phyloP scores from a whole-genome alignment of 2,797 vertebrate species.

The Falco biarmicus region DNA sequence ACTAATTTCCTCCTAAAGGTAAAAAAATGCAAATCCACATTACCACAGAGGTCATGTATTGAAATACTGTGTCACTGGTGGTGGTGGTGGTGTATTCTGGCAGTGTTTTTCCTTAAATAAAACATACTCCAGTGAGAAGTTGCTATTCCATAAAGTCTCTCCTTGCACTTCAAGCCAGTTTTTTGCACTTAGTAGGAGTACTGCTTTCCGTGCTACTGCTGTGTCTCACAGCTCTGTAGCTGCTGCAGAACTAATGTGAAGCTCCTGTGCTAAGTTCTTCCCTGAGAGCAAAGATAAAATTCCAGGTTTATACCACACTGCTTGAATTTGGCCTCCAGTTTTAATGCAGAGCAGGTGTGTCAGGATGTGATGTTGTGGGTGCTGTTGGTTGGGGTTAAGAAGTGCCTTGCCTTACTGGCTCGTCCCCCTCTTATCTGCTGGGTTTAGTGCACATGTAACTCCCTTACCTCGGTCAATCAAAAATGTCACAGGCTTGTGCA shows the following conservation, averaged over 20 bases:
- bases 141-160: not conserved
- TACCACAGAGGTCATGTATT: not conserved
- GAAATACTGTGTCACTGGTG: not conserved
- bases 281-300: not conserved
- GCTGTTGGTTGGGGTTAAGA: not conserved
- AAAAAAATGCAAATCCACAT: not conserved
- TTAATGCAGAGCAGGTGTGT: not conserved
- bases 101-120: not conserved
- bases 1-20: not conserved
- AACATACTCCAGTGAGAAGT: not conserved
- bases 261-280: not conserved
- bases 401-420: not conserved
- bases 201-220: not conserved
- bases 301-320: not conserved
- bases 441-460: rapidly evolving
- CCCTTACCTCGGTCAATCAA: not conserved
- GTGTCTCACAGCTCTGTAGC: not conserved
- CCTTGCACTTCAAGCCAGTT: not conserved
- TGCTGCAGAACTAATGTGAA: not conserved
- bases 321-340: not conserved
- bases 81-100: not conserved
- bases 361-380: not conserved
- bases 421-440: not conserved
- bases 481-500: not conserved
- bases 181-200: not conserved